These are phyloP conservation scores for Daboia siamensis DNA, from an alignment of 2,113 vertebrate genomes.

Conservation along the genomic window DNA sequence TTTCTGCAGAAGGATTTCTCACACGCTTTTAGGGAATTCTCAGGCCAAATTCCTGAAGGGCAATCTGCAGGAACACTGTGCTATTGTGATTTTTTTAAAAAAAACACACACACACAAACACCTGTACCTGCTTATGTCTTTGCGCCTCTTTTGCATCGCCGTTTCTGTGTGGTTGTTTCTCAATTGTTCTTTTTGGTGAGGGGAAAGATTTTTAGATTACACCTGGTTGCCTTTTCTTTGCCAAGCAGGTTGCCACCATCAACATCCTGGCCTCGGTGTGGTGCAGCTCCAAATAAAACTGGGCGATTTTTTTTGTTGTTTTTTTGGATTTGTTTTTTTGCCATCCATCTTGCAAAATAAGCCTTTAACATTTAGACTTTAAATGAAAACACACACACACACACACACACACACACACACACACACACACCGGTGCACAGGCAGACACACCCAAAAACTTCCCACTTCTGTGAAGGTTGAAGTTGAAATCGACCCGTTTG, in stretches of 20 bases:
- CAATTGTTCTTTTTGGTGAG: conserved; percentile 69
- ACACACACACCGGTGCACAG: too few species aligned
- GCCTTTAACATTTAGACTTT: not conserved
- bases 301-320: not conserved
- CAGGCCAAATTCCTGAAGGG: conserved; percentile 59
- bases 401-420: too few species aligned
- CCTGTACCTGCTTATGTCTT: conserved; percentile 73
- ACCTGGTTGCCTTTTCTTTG: conserved; percentile 68
- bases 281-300: not conserved
- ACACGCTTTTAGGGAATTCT: conserved; percentile 49
- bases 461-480: not conserved
- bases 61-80: conserved; percentile 87
- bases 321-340: not conserved
- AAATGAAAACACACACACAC: not conserved
- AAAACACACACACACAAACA: not conserved
- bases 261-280: not conserved
- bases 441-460: not conserved
- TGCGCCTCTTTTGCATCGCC: conserved; percentile 63
- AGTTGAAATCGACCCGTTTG: not conserved
- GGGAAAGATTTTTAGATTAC: conserved; percentile 74
- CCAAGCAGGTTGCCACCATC: not conserved
- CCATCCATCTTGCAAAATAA: not conserved
- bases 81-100: conserved; percentile 65
- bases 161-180: conserved; percentile 50
- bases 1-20: conserved; percentile 69